Percentiles rank a stretch among this genome's conserved stretches.
Evolutionary conservation across 2,113 vertebrate species (phyloP).

Genomic region (Pedetes capensis): DNA sequence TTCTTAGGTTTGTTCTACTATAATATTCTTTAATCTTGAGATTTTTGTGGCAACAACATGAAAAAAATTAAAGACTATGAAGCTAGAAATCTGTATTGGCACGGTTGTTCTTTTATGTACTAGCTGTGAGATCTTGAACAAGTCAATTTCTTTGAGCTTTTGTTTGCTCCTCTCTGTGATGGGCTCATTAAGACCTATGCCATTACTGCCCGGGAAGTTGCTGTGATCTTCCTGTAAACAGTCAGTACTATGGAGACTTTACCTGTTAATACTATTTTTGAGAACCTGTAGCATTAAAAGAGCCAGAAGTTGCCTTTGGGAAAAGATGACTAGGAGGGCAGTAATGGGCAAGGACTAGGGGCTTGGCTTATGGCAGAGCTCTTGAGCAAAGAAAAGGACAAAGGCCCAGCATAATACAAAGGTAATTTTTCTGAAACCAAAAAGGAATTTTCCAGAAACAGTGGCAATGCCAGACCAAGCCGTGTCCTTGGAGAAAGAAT

Average conservation of each 20-base stretch:
- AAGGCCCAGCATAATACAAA: not conserved
- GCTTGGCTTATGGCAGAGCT: not conserved
- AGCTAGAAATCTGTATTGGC: not conserved
- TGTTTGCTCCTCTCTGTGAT: not conserved
- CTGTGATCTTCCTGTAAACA: not conserved
- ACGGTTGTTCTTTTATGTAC: not conserved
- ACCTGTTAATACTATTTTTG: not conserved
- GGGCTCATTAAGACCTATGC: not conserved
- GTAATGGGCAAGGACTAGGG: not conserved
- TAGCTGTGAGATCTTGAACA: not conserved
- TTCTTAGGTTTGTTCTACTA: not conserved
- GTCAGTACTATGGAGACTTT: not conserved
- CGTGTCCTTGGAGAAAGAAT: not conserved
- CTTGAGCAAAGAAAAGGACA: not conserved
- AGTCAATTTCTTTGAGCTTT: not conserved
- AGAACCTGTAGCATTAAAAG: not conserved
- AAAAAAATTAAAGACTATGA: not conserved
- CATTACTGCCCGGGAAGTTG: not conserved
- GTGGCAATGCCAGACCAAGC: not conserved
- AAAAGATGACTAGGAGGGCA: not conserved
- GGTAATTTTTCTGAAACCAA: conserved; percentile 30
- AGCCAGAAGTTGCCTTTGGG: not conserved
- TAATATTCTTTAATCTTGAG: not conserved
- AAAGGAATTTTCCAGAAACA: conserved; percentile 15
- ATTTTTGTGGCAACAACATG: not conserved